Evolutionary conservation across 1,140 invertebrate genomes (phyloP).

Genomic region (Drosophila murphyi): DNA sequence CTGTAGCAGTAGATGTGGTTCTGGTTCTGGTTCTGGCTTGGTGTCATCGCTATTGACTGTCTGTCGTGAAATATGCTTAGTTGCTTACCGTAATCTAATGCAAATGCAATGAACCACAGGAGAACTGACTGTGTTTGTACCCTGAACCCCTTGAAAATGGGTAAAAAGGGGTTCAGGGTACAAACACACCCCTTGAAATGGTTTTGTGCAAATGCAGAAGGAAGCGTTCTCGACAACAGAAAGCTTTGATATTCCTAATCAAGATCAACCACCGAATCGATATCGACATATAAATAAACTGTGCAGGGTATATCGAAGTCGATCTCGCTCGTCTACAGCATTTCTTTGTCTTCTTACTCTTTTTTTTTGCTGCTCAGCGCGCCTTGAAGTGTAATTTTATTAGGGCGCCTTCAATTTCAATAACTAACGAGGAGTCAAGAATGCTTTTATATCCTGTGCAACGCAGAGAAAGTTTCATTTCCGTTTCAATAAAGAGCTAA

Average conservation of each 20-base stretch:
- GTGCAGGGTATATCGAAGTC: too few relatives aligned
- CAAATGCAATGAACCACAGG: constrained; percentile 59
- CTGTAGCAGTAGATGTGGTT: constrained; percentile 8
- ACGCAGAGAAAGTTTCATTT: too few relatives aligned
- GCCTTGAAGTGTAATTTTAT: constrained; percentile 66
- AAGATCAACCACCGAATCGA: too few relatives aligned
- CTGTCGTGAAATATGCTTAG: constrained; percentile 27
- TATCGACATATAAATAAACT: too few relatives aligned
- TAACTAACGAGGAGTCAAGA: constrained; percentile 11
- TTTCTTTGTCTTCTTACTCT: constrained; percentile 7
- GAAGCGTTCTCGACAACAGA: too few relatives aligned
- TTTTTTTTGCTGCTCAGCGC: constrained; percentile 11
- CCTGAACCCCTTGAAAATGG: neutral
- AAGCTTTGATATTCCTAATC: too few relatives aligned
- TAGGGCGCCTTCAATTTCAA: constrained; percentile 70
- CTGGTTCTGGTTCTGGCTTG: neutral
- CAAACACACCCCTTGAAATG: too few relatives aligned
- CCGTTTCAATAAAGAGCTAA: too few relatives aligned
- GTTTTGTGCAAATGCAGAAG: too few relatives aligned
- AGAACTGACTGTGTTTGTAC: neutral
- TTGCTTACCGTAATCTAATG: constrained; percentile 72
- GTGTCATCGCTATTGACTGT: constrained; percentile 15
- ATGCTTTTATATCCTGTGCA: neutral
- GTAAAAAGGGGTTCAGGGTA: too few relatives aligned
- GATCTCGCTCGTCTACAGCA: too few relatives aligned